phyloP scores from a whole-genome alignment of 2,797 vertebrate genomes.

The Mastacembelus armatus region DNA sequence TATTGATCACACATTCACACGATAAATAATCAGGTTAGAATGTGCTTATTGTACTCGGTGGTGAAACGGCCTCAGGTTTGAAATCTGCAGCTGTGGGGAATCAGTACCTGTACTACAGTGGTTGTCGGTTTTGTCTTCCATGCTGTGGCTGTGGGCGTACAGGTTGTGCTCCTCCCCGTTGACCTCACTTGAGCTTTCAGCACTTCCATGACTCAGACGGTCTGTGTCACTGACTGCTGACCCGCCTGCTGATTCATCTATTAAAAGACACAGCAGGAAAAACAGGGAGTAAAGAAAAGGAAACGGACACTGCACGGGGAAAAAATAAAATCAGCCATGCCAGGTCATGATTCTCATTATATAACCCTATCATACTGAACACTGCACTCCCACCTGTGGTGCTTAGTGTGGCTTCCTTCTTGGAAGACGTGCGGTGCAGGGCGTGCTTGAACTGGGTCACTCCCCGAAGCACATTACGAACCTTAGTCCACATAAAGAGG shows the following conservation, averaged over 20 bases:
- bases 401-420: slow-evolving; percentile 66
- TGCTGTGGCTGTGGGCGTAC: slow-evolving; percentile 85
- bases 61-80: slow-evolving; percentile 1
- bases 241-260: slow-evolving; percentile 56
- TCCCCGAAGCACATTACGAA: slow-evolving; percentile 91
- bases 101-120: slow-evolving; percentile 89
- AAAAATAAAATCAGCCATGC: background rate
- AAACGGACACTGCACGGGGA: background rate
- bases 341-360: too few relatives aligned
- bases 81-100: slow-evolving; percentile 1
- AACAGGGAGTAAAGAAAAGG: background rate
- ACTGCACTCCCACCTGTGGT: slow-evolving; percentile 82
- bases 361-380: accelerated
- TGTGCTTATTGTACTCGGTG: background rate
- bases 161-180: slow-evolving; percentile 87
- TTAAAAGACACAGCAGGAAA: background rate
- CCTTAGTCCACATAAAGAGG: slow-evolving; percentile 95
- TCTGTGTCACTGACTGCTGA: slow-evolving; percentile 85
- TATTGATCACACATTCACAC: slow-evolving; percentile 55
- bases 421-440: slow-evolving; percentile 74
- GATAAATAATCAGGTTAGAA: too few relatives aligned
- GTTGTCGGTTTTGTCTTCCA: slow-evolving; percentile 85
- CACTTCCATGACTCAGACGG: slow-evolving; percentile 90
- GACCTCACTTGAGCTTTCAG: slow-evolving; percentile 90
- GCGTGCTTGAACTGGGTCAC: slow-evolving; percentile 92